A percentile compares a stretch with the other conserved stretches of the same genome.
Evolutionary conservation across 2,888 invertebrate species (phyloP).

Genomic region (Deilephila elpenor): DNA sequence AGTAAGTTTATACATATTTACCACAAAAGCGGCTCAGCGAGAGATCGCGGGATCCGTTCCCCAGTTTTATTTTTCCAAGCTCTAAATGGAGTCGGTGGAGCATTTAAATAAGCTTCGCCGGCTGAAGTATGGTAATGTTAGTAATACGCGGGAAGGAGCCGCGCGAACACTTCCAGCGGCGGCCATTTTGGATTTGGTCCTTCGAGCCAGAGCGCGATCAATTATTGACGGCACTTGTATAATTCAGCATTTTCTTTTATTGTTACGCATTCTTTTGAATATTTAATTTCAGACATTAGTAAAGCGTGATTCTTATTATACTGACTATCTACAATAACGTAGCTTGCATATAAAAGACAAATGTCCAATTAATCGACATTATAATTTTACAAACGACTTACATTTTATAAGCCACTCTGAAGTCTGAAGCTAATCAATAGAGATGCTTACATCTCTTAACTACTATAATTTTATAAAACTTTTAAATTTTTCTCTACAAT

Average conservation of each 20-base stretch:
- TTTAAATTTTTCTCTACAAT: background rate
- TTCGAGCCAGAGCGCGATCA: constrained; percentile 48
- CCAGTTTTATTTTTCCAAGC: constrained; percentile 84
- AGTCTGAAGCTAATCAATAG: no score
- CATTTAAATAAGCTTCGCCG: constrained; percentile 84
- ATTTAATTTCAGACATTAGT: background rate
- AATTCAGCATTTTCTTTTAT: constrained; percentile 21
- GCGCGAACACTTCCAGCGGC: constrained; percentile 64
- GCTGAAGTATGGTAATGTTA: constrained; percentile 84
- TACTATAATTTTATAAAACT: background rate
- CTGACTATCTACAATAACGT: background rate
- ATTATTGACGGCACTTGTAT: constrained; percentile 40
- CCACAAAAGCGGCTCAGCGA: constrained; percentile 84
- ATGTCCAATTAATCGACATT: background rate
- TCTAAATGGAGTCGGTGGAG: constrained; percentile 85
- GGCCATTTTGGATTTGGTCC: constrained; percentile 78
- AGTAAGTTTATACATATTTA: constrained; percentile 82
- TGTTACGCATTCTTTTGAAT: constrained; percentile 17
- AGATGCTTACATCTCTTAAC: no score
- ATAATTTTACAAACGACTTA: no score
- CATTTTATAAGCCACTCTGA: no score
- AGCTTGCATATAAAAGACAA: background rate
- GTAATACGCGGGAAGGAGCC: constrained; percentile 82
- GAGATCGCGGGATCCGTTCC: constrained; percentile 82
- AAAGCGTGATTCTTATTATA: background rate